phyloP scores from a whole-genome alignment of 2,113 vertebrate genomes.

The Tachuris rubrigastra region DNA sequence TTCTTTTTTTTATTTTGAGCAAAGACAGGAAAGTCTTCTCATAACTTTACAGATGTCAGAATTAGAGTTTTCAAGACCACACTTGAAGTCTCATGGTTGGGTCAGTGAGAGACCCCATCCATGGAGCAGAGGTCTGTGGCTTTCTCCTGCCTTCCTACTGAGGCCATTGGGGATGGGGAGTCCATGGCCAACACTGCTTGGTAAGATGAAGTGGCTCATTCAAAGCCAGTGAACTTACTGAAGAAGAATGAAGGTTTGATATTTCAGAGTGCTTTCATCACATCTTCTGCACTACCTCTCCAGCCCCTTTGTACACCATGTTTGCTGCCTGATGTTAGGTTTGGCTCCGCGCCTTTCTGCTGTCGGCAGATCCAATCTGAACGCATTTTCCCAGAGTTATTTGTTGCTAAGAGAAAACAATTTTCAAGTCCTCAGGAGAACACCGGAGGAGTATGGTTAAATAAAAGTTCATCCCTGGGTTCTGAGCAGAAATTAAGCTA shows the following conservation, averaged over 20 bases:
- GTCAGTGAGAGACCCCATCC: not conserved
- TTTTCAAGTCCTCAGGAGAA: conserved; percentile 29
- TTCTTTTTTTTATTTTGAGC: not conserved
- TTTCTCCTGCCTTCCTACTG: not conserved
- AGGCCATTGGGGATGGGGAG: not conserved
- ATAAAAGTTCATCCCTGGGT: not conserved
- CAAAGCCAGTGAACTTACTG: not conserved
- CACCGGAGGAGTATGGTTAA: not conserved
- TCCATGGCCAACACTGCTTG: accelerated
- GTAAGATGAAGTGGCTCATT: not conserved
- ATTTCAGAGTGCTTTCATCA: not conserved
- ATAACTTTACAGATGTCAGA: not conserved
- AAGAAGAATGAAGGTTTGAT: not conserved
- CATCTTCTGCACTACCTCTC: conserved; percentile 4
- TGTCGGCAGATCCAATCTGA: not conserved
- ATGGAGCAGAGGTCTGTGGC: not conserved
- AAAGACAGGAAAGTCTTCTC: not conserved
- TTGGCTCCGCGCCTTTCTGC: not conserved
- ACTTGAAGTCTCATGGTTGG: not conserved
- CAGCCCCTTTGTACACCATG: not conserved
- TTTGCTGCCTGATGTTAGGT: conserved; percentile 16
- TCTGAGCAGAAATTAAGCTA: not conserved
- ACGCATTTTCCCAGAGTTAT: not conserved
- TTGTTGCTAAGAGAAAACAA: conserved; percentile 8
- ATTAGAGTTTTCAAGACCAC: not conserved